A percentile compares a stretch with the other conserved stretches of the same genome.
These are phyloP conservation scores for Diaprepes abbreviatus DNA, from an alignment of 2,888 invertebrate species.

Conservation along the genomic window DNA sequence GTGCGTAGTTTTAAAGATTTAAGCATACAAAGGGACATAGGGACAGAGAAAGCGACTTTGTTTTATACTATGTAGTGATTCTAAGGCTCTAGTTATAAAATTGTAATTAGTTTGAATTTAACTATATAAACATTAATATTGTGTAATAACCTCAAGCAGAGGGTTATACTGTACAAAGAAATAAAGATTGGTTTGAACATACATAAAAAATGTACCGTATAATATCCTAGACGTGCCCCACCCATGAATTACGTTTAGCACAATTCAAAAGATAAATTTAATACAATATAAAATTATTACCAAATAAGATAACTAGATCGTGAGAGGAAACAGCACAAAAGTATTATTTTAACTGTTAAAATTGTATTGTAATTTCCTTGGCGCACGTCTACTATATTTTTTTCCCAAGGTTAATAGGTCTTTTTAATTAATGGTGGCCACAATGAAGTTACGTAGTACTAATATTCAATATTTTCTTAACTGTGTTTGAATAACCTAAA, in stretches of 20 bases:
- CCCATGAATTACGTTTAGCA: not conserved
- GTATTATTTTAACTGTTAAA: not conserved
- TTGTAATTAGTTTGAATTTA: too few relatives aligned
- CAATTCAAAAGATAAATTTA: not conserved
- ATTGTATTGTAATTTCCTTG: not conserved
- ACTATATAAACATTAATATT: too few relatives aligned
- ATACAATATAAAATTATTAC: not conserved
- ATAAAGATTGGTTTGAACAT: too few relatives aligned
- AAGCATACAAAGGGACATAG: too few relatives aligned
- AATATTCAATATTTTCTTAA: slow-evolving; percentile 17
- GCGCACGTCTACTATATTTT: slow-evolving; percentile 2
- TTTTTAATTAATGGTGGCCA: not conserved
- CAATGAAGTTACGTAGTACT: slow-evolving; percentile 1
- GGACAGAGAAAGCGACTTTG: too few relatives aligned
- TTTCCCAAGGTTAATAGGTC: slow-evolving; percentile 16
- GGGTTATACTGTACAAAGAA: too few relatives aligned
- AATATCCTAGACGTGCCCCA: too few relatives aligned
- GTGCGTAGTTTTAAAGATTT: too few relatives aligned
- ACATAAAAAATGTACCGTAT: too few relatives aligned
- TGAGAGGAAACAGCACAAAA: slow-evolving; percentile 3
- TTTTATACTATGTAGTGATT: too few relatives aligned
- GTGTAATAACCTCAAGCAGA: too few relatives aligned
- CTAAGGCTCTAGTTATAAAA: too few relatives aligned
- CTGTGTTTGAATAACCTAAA: slow-evolving; percentile 15
- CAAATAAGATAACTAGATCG: slow-evolving; percentile 2